Conservation (phyloP, 2,888 invertebrate genomes). For the Tipula confusa region DNA sequence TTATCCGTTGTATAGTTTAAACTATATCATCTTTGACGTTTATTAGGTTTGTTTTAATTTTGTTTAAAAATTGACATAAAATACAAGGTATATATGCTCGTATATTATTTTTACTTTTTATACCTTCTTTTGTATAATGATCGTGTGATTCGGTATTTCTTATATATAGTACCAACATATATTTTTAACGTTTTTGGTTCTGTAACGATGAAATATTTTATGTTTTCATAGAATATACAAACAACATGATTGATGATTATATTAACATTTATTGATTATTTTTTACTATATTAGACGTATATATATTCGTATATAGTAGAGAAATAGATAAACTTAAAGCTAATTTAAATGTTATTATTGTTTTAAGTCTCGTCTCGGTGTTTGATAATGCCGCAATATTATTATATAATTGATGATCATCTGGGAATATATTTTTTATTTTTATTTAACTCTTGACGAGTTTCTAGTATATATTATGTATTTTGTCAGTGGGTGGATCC, state of each 20-base stretch:
- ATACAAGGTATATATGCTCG: background rate
- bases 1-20: background rate
- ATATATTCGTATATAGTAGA: background rate
- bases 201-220: background rate
- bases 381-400: conserved; percentile 20
- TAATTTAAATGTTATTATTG: conserved; percentile 25
- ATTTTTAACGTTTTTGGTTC: background rate
- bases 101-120: background rate
- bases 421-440: conserved; percentile 3
- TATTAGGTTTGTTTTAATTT: background rate
- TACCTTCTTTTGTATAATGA: background rate
- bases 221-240: background rate
- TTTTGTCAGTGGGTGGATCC: background rate
- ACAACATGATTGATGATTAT: conserved; percentile 25
- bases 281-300: background rate
- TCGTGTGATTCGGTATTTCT: background rate
- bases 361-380: background rate
- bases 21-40: background rate
- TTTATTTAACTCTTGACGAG: background rate
- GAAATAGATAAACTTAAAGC: background rate
- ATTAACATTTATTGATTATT: conserved; percentile 20
- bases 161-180: no score
- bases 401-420: background rate
- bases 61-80: background rate
- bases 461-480: background rate